Conservation (phyloP, 2,797 vertebrate genomes). For the Tachyglossus aculeatus region DNA sequence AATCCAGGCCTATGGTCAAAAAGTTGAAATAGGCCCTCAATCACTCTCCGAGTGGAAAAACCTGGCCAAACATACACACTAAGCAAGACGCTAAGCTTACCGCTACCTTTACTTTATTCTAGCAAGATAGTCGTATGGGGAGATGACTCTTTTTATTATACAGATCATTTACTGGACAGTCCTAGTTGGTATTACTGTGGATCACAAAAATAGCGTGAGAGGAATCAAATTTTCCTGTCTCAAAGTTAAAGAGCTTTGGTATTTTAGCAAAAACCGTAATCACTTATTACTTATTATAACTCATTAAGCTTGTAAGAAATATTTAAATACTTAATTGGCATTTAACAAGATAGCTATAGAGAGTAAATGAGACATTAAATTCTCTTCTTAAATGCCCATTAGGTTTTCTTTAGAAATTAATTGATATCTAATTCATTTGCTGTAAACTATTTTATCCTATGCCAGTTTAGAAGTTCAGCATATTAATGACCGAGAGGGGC, state of each 20-base stretch:
- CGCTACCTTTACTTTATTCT: no score
- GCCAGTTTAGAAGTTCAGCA: conserved; percentile 52
- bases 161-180: no score
- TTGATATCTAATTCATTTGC: conserved; percentile 75
- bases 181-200: conserved; percentile 6
- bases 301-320: conserved; percentile 79
- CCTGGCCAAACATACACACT: no score
- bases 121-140: no score
- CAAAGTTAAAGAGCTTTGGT: conserved; percentile 51
- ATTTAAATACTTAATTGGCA: conserved; percentile 83
- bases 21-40: no score
- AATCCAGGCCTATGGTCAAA: no score
- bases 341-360: conserved; percentile 79
- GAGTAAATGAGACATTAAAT: conserved; percentile 84
- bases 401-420: conserved; percentile 79
- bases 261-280: conserved; percentile 56
- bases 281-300: conserved; percentile 78
- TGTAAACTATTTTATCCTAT: conserved; percentile 69
- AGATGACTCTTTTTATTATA: no score
- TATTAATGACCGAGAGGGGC: conserved; percentile 42
- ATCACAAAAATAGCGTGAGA: conserved; percentile 30
- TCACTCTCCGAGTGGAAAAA: no score
- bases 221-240: conserved; percentile 28
- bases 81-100: no score
- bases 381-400: conserved; percentile 79